Conservation (phyloP, 1,140 invertebrate genomes). For the Ceratina japonica region DNA sequence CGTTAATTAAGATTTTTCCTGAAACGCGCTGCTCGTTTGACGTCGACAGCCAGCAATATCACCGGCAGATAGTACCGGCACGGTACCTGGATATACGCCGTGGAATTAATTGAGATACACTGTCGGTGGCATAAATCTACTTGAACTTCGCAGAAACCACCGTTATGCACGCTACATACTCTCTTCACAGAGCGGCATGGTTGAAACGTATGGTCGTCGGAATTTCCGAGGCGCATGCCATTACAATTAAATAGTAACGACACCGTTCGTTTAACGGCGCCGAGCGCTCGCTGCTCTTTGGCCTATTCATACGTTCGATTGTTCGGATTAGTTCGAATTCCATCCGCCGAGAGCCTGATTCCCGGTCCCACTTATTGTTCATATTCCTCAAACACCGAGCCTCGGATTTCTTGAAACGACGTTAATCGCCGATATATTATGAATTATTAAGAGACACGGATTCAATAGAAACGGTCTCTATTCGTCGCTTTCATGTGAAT, state of each 20-base stretch:
- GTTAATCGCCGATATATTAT: background rate
- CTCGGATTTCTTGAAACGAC: slow-evolving; percentile 10
- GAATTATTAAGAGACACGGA: slow-evolving; percentile 1
- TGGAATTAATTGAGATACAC: slow-evolving; percentile 57
- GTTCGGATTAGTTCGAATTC: slow-evolving; percentile 18
- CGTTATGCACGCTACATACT: slow-evolving; percentile 13
- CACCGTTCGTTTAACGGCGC: slow-evolving; percentile 41
- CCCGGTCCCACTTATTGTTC: background rate
- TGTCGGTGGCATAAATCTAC: slow-evolving; percentile 54
- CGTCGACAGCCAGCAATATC: slow-evolving; percentile 11
- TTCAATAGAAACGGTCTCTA: background rate
- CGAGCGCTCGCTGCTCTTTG: slow-evolving; percentile 30
- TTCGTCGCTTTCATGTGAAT: background rate
- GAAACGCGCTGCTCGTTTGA: slow-evolving; percentile 8
- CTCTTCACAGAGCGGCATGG: slow-evolving; percentile 3
- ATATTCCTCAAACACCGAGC: background rate
- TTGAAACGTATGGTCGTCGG: slow-evolving; percentile 22
- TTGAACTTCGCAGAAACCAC: slow-evolving; percentile 50
- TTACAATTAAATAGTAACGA: slow-evolving; percentile 51
- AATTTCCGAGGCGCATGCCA: slow-evolving; percentile 34
- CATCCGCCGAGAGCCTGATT: background rate
- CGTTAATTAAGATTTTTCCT: slow-evolving; percentile 34
- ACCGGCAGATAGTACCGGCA: background rate
- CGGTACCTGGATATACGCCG: no score
- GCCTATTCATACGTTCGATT: slow-evolving; percentile 38